phyloP scores from a whole-genome alignment of 2,113 vertebrate genomes.

The Neopipo cinnamomea region DNA sequence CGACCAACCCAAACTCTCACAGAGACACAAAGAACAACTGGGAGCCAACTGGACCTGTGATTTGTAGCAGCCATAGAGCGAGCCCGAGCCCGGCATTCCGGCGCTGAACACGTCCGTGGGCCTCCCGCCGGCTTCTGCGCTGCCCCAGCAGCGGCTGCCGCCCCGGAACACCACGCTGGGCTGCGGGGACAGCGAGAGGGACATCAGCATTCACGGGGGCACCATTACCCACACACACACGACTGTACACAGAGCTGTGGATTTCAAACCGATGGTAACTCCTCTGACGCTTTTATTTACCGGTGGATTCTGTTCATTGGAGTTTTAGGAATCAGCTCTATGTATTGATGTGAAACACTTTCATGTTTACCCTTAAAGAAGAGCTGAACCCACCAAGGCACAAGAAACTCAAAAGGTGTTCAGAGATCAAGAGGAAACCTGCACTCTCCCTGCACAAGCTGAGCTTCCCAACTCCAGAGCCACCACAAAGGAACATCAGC shows the following conservation, averaged over 20 bases:
- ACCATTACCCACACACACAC: not conserved
- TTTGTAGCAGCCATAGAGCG: conserved; percentile 71
- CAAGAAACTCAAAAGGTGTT: not conserved
- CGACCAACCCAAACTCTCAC: not conserved
- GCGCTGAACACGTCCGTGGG: conserved; percentile 60
- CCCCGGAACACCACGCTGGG: conserved; percentile 58
- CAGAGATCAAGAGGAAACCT: not conserved
- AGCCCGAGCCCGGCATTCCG: conserved; percentile 51
- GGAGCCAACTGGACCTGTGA: conserved; percentile 56
- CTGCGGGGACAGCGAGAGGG: not conserved
- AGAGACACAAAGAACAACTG: not conserved
- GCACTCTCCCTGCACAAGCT: not conserved
- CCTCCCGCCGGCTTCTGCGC: conserved; percentile 17
- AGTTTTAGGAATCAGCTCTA: not conserved
- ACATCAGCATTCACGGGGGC: not conserved
- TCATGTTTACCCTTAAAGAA: not conserved
- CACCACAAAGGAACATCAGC: not conserved
- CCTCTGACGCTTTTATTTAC: not conserved
- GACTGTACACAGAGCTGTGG: not conserved
- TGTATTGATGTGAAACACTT: not conserved
- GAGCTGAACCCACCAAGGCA: not conserved
- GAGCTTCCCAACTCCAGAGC: not conserved
- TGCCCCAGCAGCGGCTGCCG: conserved; percentile 59
- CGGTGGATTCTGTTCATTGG: not conserved
- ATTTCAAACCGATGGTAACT: not conserved